Evolutionary conservation across 2,888 invertebrate species (phyloP), one percentile per base, ranked within the genome.

Genomic region (Trichogramma evanescens): DNA sequence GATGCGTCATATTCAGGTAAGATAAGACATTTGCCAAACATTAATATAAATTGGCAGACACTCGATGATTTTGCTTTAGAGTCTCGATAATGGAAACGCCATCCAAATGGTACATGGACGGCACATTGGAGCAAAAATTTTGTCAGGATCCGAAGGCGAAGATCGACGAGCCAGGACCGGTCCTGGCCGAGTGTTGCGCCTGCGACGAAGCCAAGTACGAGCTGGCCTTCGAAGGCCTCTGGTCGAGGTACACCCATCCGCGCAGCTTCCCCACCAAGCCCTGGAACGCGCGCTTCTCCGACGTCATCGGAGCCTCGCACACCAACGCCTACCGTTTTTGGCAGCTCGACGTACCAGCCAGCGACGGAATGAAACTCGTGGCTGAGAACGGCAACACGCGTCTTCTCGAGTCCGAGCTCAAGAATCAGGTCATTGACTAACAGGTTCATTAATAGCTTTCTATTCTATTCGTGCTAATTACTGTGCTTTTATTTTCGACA

Each of bases 161-260:
- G 56, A 82, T 82, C 60, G 81, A 81, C n/a, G 80, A 79, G 62
- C 82, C 76, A 55, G 80, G 77, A 39, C 80, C 80, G 2, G 70
- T 73, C 1, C 79, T 82, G 58, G 42, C 66, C 0, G 84, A 86
- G 66, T 96, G 96, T 76, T 95, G 95, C 79, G 93, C 96, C 6
- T 96, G 96, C 76, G 95, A 95, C 72, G 94, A 95, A 73, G 98
- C 97, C 61, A 94, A 95, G 77, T 98, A 98, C 78, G 90, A 87
- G 79, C 91, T 91, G 72, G 79, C 78, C 76, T 98, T 91, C 75
- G 89, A 96, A 79, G 98, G 98, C 0, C 83, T 95, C 58, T 99
- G 98, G 98, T 95, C 96, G 0, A 86, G 91, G 68, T 86, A 89
- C 72, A 95, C 96, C 0, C 98, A 99, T 78, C 97, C 98, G 0